phyloP scores from a whole-genome alignment of 2,113 vertebrate species.

The Hydrolagus affinis region DNA sequence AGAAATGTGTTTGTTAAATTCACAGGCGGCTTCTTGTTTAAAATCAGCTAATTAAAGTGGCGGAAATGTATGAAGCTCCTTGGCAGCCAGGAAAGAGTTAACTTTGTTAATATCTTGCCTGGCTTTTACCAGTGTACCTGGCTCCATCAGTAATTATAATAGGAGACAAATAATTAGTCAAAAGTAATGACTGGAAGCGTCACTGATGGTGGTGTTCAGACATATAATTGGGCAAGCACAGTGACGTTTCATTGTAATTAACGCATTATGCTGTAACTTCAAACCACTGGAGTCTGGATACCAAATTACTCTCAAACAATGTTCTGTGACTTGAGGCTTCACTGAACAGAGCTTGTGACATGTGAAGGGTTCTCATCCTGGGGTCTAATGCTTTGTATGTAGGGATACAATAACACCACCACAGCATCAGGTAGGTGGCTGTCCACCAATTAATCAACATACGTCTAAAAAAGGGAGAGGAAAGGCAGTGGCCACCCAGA shows the following conservation, averaged over 20 bases:
- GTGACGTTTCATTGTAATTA: conserved; percentile 57
- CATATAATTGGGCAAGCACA: conserved; percentile 56
- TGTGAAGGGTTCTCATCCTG: not conserved
- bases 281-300: conserved; percentile 43
- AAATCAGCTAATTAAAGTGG: not conserved
- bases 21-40: not conserved
- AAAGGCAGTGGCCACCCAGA: no score
- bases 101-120: conserved; percentile 7
- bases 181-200: conserved; percentile 61
- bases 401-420: not conserved
- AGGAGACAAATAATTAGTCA: conserved; percentile 67
- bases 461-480: not conserved
- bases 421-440: not conserved
- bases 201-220: conserved; percentile 60
- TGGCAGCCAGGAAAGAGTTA: not conserved
- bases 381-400: not conserved
- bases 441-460: not conserved
- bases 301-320: conserved; percentile 33
- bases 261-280: conserved; percentile 53
- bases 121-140: conserved; percentile 64
- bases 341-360: not conserved
- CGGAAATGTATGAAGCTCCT: not conserved
- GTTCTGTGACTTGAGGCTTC: not conserved
- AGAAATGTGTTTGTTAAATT: not conserved
- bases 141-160: conserved; percentile 58